phyloP scores from a whole-genome alignment of 2,888 invertebrate genomes.

The Lithophane ornitopus region DNA sequence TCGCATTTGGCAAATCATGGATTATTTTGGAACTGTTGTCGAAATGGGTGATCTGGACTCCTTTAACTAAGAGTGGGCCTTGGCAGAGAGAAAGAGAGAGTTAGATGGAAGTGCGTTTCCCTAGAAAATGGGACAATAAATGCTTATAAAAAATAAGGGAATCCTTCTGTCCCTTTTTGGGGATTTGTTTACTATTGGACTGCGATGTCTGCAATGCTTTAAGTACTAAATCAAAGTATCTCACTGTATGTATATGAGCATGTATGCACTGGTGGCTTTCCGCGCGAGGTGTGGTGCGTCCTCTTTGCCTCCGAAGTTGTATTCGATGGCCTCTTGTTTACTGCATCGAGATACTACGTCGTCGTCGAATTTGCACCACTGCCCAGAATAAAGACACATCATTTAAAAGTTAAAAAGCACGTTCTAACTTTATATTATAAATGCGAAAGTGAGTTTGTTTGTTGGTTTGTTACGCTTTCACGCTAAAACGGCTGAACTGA shows the following conservation, averaged over 20 bases:
- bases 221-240: constrained; percentile 50
- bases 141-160: background rate
- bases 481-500: too few species aligned
- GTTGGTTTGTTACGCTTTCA: too few species aligned
- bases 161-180: background rate
- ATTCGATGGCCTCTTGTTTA: constrained; percentile 98
- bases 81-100: background rate
- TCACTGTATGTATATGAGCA: constrained; percentile 98
- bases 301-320: constrained; percentile 99
- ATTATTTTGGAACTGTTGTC: background rate
- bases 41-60: background rate
- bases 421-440: too few species aligned
- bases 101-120: background rate
- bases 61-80: background rate
- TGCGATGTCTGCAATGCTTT: background rate
- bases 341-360: constrained; percentile 99
- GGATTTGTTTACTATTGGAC: background rate
- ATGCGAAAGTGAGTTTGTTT: too few species aligned
- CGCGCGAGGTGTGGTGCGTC: constrained; percentile 97
- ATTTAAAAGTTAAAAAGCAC: background rate
- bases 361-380: constrained; percentile 99
- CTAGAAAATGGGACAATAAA: background rate
- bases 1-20: background rate
- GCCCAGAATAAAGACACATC: constrained; percentile 37
- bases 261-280: constrained; percentile 99